Base-by-base conservation (phyloP, 1,140 invertebrate species). In the Zaprionus ornatus region DNA sequence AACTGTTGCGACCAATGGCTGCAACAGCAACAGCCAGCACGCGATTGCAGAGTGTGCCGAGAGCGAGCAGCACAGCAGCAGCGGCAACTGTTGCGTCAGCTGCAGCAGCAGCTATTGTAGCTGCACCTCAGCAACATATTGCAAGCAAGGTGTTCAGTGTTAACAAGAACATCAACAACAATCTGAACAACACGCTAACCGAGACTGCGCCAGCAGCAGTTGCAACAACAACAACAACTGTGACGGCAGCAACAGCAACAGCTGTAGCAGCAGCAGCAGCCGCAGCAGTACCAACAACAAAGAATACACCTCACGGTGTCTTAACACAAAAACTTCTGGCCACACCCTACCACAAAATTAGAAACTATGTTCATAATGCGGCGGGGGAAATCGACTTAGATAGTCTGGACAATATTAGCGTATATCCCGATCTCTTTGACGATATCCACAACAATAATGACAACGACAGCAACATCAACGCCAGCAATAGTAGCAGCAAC, bases 311-410 rank as follows among this genome's bases (percentile, higher is more conserved):
- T 4, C 65, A 91, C 27, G 91, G 91, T 25, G 91, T 84, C 52
- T 90, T 80, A n/a, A 92, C 87, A 23, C 76, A 80, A 13, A 86
- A 75, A 37, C 63, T 92, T 27, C 59, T 90, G 52, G 91, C 91
- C 59, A 92, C 91, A 25, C 91, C 91, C 23, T 92, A 83, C 48
- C 84, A 86, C 67, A 79, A 90, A 40, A 56, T 92, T 59, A 90
- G 40, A 17, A 45, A 82, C 56, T 92, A 92, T 60, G 84, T 92
- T 19, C 79, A 91, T 0, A 92, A 92, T 25, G 79, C 82, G 37
- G 91, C 87, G 15, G 91, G 91, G 9, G 91, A 92, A 21, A 91
- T 92, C 25, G 91, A 92, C 37, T 91, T 92, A 35, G 91, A 92
- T 59, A 92, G 86, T 62, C 76, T 92, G 63, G 91, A 92, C 79